Evolutionary conservation across 2,888 invertebrate species (phyloP), one percentile per base, ranked within the genome.

Genomic region (Bellardia bayeri): DNA sequence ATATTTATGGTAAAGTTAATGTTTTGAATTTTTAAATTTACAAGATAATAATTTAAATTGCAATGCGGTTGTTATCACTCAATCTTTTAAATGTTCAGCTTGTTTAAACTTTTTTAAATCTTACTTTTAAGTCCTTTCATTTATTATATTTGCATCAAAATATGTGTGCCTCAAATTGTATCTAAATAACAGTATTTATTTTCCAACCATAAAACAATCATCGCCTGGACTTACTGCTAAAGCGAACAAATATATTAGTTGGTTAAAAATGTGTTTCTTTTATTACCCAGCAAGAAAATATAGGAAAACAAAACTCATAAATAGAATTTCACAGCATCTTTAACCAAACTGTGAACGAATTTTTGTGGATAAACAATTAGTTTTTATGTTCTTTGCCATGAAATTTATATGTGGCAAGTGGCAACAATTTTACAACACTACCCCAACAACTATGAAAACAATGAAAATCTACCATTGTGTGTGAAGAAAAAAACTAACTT

Each of bases 311-410:
- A 71, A 68, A 63, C 3, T 69, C 81, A 72, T 61, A 72, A 56
- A 78, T 68, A 66, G 30, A 68, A 85, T 58, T 74, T 80, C 58
- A 51, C 51, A 68, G 40, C n/a, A 42, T 63, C 42, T 30, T 61
- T 7, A 54, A 72, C 40, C 51, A 42, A 79, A 72, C 51, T 74
- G 72, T 74, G 66, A 80, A 79, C 30, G 61, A 79, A 61, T 63
- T 85, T 79, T 68, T 79, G 72, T 66, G 79, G 84, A 80, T 79
- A 85, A 79, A 68, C 84, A 85, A 84, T 81, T 81, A 81, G 54
- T 72, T 81, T 81, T 81, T 81, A 81, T 81, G 71, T 81, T 81
- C 51, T 81, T 51, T 71, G 30, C 9, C 42, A 63, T 64, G 61
- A 63, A 81, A 72, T 81, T 81, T 81, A 81, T 81, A 63, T 71